Conservation (phyloP, 2,113 vertebrate species). For the Muntiacus reevesi region DNA sequence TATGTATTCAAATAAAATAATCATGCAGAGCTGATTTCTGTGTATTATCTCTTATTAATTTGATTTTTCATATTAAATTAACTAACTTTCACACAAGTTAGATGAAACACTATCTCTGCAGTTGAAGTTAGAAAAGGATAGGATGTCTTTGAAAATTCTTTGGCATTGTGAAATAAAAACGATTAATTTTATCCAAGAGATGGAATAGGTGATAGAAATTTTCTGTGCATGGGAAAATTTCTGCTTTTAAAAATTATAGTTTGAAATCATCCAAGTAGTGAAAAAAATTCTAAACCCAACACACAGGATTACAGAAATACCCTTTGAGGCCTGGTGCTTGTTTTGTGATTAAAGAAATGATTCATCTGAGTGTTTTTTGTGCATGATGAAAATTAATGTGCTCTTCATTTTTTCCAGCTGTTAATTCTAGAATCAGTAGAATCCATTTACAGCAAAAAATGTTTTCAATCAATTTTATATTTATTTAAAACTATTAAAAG, state of each 20-base stretch:
- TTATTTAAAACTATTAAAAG: background rate
- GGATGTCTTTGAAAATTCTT: conserved; percentile 30
- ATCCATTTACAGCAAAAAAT: background rate
- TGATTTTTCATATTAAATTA: conserved; percentile 10
- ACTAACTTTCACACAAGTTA: background rate
- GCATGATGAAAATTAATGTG: background rate
- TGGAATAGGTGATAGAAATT: conserved; percentile 12
- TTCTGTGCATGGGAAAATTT: conserved; percentile 22
- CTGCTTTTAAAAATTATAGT: background rate
- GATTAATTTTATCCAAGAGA: conserved; percentile 1
- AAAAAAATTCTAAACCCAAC: conserved; percentile 3
- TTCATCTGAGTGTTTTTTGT: background rate
- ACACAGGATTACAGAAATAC: background rate
- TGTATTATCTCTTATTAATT: conserved; percentile 11
- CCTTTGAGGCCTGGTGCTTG: background rate
- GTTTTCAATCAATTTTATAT: background rate
- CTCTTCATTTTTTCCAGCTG: background rate
- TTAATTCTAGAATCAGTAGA: background rate
- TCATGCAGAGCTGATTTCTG: background rate
- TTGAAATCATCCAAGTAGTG: conserved; percentile 31
- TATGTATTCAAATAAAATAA: background rate
- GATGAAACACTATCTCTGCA: background rate
- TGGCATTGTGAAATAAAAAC: background rate
- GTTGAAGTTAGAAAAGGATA: background rate
- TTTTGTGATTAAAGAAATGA: background rate